These are phyloP conservation scores for Halichondria panicea DNA, from an alignment of 37 sponge, comb jelly and placozoan genomes.

Conservation along the genomic window DNA sequence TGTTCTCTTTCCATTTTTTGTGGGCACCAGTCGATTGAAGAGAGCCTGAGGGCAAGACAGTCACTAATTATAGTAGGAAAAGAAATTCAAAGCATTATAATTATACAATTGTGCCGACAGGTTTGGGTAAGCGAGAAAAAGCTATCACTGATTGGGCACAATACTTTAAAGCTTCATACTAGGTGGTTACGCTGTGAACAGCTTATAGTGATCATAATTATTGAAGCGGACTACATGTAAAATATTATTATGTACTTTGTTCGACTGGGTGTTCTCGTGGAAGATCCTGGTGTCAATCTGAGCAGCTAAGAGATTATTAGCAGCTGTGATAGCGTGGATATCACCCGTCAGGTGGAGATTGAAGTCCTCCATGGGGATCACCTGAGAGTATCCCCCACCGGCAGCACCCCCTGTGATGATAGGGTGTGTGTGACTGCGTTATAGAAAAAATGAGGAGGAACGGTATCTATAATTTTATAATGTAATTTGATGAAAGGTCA, in stretches of 20 bases:
- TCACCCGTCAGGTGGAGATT: slow-evolving; percentile 99
- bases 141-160: too few relatives aligned
- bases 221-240: background rate
- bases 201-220: background rate
- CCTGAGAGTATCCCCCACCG: slow-evolving; percentile 99
- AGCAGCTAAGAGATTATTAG: slow-evolving; percentile 96
- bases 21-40: slow-evolving; percentile 71
- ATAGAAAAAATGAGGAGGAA: too few relatives aligned
- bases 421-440: slow-evolving; percentile 16
- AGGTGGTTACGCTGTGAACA: too few relatives aligned
- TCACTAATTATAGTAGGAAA: too few relatives aligned
- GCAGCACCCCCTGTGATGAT: slow-evolving; percentile 88
- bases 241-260: slow-evolving; percentile 38
- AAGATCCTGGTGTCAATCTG: slow-evolving; percentile 95
- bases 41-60: too few relatives aligned
- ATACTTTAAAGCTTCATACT: too few relatives aligned
- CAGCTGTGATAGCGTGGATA: slow-evolving; percentile 98
- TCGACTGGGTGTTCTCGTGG: slow-evolving; percentile 94
- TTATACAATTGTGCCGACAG: too few relatives aligned
- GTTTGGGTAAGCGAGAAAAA: too few relatives aligned
- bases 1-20: slow-evolving; percentile 53
- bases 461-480: too few relatives aligned
- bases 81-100: too few relatives aligned
- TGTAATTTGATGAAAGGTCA: too few relatives aligned
- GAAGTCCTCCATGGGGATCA: slow-evolving; percentile 99